phyloP scores from a whole-genome alignment of 2,888 invertebrate genomes.

The Polymixis flavicincta region DNA sequence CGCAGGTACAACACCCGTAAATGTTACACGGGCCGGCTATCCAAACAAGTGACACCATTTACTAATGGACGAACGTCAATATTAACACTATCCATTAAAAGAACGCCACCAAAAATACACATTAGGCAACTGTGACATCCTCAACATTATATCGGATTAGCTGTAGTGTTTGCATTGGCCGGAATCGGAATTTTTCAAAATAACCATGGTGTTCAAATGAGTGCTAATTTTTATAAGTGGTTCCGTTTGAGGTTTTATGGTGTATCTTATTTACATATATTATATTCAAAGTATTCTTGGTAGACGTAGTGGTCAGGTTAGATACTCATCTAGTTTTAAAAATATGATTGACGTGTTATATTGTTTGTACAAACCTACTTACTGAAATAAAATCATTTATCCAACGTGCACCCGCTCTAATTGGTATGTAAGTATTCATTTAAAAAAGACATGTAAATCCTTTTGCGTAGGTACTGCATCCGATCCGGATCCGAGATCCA shows the following conservation, averaged over 20 bases:
- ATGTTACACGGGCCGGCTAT: constrained; percentile 29
- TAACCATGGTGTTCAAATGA: background rate
- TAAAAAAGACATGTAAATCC: too few species aligned
- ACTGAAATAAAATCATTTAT: too few species aligned
- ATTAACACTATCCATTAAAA: constrained; percentile 46
- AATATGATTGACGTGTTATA: too few species aligned
- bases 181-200: background rate
- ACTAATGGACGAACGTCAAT: constrained; percentile 53
- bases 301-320: background rate
- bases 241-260: background rate
- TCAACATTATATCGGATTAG: background rate
- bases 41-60: constrained; percentile 51
- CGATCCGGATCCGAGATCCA: too few species aligned
- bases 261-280: too few species aligned
- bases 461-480: too few species aligned
- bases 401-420: too few species aligned
- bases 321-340: background rate
- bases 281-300: too few species aligned
- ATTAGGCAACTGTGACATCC: constrained; percentile 37
- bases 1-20: constrained; percentile 21
- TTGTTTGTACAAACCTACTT: too few species aligned
- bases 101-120: constrained; percentile 33
- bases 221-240: background rate
- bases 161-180: background rate
- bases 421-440: too few species aligned